These are phyloP conservation scores for Thalpophila matura DNA, from an alignment of 2,888 invertebrate species.

Conservation along the genomic window DNA sequence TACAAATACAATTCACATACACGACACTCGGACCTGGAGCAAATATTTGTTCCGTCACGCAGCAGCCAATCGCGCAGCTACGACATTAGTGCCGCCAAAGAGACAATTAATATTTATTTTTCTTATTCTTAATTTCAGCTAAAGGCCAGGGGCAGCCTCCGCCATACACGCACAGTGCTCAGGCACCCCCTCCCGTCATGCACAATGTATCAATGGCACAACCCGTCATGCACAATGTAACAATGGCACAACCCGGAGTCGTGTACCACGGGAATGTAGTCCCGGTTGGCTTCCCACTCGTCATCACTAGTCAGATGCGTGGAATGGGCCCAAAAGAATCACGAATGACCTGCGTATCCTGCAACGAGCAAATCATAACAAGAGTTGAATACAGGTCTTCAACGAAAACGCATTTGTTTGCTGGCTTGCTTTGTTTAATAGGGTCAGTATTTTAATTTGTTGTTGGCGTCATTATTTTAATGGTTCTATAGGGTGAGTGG, in stretches of 20 bases:
- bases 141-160: slow-evolving; percentile 60
- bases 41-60: no score
- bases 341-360: slow-evolving; percentile 81
- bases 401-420: slow-evolving; percentile 89
- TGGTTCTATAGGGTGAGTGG: no score
- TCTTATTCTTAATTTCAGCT: slow-evolving; percentile 22
- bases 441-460: slow-evolving; percentile 68
- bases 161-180: slow-evolving; percentile 51
- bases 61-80: no score
- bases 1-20: no score
- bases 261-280: slow-evolving; percentile 33
- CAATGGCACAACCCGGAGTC: slow-evolving; percentile 10
- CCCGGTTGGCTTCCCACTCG: no score
- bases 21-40: no score
- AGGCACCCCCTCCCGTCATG: background rate
- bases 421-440: slow-evolving; percentile 86
- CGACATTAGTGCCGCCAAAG: no score
- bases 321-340: slow-evolving; percentile 73
- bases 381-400: slow-evolving; percentile 80
- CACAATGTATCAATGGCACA: slow-evolving; percentile 12
- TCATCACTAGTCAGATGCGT: slow-evolving; percentile 60
- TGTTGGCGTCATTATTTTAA: no score
- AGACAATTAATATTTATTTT: background rate
- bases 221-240: slow-evolving; percentile 14
- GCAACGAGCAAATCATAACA: slow-evolving; percentile 83